Evolutionary conservation across 2,113 vertebrate species (phyloP), one percentile per base, ranked within the genome.

Genomic region (Muntiacus reevesi): DNA sequence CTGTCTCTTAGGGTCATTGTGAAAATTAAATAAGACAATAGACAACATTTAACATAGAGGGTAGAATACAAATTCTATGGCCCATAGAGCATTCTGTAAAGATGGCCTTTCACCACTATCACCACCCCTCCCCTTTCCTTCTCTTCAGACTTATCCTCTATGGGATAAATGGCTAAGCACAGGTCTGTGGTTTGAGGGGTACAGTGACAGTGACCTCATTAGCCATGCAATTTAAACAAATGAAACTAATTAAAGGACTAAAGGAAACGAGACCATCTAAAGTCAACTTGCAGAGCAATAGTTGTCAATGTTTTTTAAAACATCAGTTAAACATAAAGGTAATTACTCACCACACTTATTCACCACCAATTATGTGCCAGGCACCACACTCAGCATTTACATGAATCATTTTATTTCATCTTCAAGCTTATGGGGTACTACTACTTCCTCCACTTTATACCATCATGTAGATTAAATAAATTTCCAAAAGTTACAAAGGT

Each of bases 11-110:
- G 7, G 2, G 40, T 74, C 67, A n/a, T 8, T 94, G 27, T 93
- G 50, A 95, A 81, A 97, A 95, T 95, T 83, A 64, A 94, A 27
- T 89, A 43, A 67, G 82, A 52, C n/a, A 71, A 74, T n/a, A 64
- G 7, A 71, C 57, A 89, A 60, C 43, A 87, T 36, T 87, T 67
- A 81, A 81, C 6, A 50, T 15, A 79, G 47, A 67, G 28, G 28
- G 55, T 2, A 64, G 54, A 93, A 81, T 57, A 10, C 27, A 62
- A 91, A 84, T 57, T 40, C 52, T 43, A 25, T 14, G 28, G 79
- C 23, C 14, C 84, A 47, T 0, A 55, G 30, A 64, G 10, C 16
- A 47, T 25, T 76, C 76, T 33, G 33, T 59, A 81, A 95, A 76
- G 27, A 85, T 45, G 62, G 55, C 74, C n/a, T 78, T 74, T 33